Percentiles rank a stretch among this genome's conserved stretches.
Evolutionary conservation across 2,888 invertebrate genomes (phyloP).

Genomic region (Serripes groenlandicus): DNA sequence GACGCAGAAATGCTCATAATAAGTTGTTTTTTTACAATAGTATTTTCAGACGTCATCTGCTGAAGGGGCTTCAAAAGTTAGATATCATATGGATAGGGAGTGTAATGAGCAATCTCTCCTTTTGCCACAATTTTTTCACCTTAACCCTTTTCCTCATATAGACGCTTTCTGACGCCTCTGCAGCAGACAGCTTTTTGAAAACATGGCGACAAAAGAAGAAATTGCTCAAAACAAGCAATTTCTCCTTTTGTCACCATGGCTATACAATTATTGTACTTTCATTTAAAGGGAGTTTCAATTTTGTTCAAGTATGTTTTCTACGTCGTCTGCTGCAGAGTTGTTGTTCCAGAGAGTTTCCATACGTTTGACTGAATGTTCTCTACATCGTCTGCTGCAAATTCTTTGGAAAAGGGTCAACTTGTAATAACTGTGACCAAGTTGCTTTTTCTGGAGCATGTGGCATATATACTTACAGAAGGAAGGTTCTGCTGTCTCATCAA

Average conservation of each 20-base stretch:
- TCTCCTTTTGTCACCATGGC: not conserved
- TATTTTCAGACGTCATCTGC: too few species aligned
- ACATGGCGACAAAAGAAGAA: not conserved
- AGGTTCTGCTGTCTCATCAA: constrained; percentile 78
- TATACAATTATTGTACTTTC: not conserved
- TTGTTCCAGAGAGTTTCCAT: too few species aligned
- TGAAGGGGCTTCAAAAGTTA: not conserved
- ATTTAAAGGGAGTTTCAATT: not conserved
- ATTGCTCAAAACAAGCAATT: not conserved
- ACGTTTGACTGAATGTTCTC: too few species aligned
- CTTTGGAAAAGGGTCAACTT: not conserved
- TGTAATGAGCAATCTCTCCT: not conserved
- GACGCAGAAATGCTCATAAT: not conserved
- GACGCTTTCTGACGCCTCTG: not conserved
- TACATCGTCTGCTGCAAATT: too few species aligned
- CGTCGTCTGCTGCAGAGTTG: too few species aligned
- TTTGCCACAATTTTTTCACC: not conserved
- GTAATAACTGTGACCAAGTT: not conserved
- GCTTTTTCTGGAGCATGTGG: too few species aligned
- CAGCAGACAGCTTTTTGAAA: not conserved
- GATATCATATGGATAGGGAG: not conserved
- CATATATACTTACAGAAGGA: constrained; percentile 65
- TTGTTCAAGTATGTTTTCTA: too few species aligned
- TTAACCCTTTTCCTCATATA: not conserved
- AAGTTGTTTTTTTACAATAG: too few species aligned